Conservation (phyloP, 1,140 invertebrate genomes). For the Doryteuthis pealeii region DNA sequence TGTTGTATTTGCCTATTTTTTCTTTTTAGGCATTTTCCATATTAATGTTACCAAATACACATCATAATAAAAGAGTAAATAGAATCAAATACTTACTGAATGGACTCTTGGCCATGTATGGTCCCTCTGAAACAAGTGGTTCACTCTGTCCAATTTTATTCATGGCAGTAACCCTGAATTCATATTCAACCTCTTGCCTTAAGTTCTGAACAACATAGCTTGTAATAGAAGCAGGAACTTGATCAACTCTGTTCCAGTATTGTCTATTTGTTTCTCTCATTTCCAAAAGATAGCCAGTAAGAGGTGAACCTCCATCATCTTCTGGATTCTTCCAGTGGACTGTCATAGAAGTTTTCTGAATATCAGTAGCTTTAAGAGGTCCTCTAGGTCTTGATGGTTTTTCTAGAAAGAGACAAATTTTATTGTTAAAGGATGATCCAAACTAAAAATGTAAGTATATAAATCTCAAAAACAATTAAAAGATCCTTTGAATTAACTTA, state of each 20-base stretch:
- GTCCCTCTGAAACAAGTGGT: slow-evolving; percentile 73
- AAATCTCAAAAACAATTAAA: no score
- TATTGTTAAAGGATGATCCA: no score
- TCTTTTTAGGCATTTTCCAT: no score
- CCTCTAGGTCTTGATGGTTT: slow-evolving; percentile 77
- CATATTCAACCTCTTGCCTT: slow-evolving; percentile 84
- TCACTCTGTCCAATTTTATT: slow-evolving; percentile 96
- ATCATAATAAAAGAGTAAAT: background rate
- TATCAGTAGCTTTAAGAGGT: slow-evolving; percentile 70
- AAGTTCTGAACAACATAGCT: slow-evolving; percentile 87
- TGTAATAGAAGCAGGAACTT: slow-evolving; percentile 28
- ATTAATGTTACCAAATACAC: no score
- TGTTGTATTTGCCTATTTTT: no score
- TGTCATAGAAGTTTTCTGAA: slow-evolving; percentile 30
- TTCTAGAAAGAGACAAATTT: background rate
- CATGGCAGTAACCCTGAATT: slow-evolving; percentile 92
- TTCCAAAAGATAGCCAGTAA: slow-evolving; percentile 54
- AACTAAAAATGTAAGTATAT: no score
- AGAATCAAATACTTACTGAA: slow-evolving; percentile 73
- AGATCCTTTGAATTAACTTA: slow-evolving; percentile 21
- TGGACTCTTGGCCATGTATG: slow-evolving; percentile 87
- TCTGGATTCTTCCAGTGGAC: slow-evolving; percentile 36
- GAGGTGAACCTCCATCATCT: slow-evolving; percentile 65
- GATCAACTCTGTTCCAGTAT: slow-evolving; percentile 83
- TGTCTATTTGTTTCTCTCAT: slow-evolving; percentile 66